Conservation (phyloP, 2,888 invertebrate species). For the Hyposoter didymator region DNA sequence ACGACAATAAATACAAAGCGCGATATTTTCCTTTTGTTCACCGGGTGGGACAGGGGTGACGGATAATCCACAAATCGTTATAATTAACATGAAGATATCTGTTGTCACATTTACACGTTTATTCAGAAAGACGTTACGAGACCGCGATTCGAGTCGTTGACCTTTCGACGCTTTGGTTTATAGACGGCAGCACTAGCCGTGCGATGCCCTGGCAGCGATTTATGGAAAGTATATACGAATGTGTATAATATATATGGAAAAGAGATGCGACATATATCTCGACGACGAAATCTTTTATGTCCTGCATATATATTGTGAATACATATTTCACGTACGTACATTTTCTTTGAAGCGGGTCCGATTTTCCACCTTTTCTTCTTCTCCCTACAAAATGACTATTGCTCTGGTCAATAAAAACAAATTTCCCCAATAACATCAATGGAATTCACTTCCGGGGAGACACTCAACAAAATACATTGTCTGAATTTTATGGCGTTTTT, state of each 20-base stretch:
- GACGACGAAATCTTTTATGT: background rate
- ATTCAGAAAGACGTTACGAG: background rate
- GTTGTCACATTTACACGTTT: background rate
- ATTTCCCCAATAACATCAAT: background rate
- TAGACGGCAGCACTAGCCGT: background rate
- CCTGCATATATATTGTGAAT: conserved; percentile 7
- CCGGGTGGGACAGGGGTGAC: background rate
- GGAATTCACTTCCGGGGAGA: background rate
- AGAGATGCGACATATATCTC: background rate
- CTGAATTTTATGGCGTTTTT: background rate
- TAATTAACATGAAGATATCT: background rate
- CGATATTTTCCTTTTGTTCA: background rate
- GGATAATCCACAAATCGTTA: background rate
- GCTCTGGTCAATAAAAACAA: background rate
- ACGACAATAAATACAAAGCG: background rate
- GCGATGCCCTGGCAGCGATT: background rate
- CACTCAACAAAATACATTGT: background rate
- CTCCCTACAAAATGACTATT: background rate
- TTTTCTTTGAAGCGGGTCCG: background rate
- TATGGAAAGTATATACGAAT: conserved; percentile 18
- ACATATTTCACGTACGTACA: background rate
- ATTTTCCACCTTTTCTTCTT: background rate
- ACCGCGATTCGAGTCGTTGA: background rate
- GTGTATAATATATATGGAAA: background rate
- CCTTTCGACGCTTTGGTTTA: conserved; percentile 15